Conservation (phyloP, 1,140 invertebrate genomes). For the Drosophila chauvacae region DNA sequence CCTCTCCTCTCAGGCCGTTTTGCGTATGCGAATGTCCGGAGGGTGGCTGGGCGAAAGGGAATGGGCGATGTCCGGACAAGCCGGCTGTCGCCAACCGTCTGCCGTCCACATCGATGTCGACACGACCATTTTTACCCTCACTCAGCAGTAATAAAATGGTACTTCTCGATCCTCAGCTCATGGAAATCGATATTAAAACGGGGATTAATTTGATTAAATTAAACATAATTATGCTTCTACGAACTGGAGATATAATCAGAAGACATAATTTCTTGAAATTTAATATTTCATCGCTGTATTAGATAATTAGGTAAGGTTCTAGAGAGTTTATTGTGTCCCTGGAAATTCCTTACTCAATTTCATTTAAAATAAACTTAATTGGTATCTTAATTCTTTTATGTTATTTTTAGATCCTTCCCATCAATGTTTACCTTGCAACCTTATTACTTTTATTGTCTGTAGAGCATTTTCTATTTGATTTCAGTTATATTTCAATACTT, state of each 20-base stretch:
- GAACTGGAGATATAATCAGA: background rate
- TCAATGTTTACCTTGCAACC: background rate
- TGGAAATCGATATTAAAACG: conserved; percentile 25
- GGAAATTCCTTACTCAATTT: background rate
- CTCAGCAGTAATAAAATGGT: conserved; percentile 15
- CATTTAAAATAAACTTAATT: background rate
- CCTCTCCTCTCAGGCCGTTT: conserved; percentile 37
- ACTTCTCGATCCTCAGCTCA: conserved; percentile 19
- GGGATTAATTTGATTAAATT: conserved; percentile 13
- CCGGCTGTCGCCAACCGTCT: conserved; percentile 32
- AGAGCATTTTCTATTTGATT: conserved; percentile 34
- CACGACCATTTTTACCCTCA: conserved; percentile 49
- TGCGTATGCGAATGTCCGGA: conserved; percentile 36
- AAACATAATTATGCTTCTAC: background rate
- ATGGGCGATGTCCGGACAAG: conserved; percentile 33
- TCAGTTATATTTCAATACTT: conserved; percentile 14
- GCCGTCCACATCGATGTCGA: conserved; percentile 48
- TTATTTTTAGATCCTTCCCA: background rate
- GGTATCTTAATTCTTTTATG: background rate
- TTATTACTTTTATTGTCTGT: background rate
- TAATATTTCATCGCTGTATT: background rate
- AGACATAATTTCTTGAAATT: background rate
- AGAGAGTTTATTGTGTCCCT: background rate
- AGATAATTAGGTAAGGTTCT: background rate
- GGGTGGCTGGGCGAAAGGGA: conserved; percentile 12